Evolutionary conservation across 2,888 invertebrate species (phyloP).

Genomic region (Pyrrhia umbra): DNA sequence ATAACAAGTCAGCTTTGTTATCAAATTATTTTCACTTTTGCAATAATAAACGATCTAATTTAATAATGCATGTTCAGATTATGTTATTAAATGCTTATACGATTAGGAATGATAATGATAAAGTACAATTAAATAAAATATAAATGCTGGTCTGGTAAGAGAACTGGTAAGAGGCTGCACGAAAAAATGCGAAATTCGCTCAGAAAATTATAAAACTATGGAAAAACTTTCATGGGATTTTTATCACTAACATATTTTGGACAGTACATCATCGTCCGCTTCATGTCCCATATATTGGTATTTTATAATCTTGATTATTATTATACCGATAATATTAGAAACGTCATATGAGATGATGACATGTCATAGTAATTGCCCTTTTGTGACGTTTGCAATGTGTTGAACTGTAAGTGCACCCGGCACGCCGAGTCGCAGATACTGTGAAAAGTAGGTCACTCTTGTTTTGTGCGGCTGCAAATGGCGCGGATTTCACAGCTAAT

Average conservation of each 20-base stretch:
- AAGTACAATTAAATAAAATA: background rate
- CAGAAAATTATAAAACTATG: no score
- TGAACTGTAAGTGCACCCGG: slow-evolving; percentile 61
- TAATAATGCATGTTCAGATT: background rate
- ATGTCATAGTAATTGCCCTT: slow-evolving; percentile 37
- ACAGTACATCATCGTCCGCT: no score
- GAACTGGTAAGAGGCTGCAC: no score
- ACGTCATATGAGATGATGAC: slow-evolving; percentile 26
- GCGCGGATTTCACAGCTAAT: slow-evolving; percentile 75
- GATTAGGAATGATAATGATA: background rate
- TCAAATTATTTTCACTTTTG: background rate
- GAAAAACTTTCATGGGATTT: no score
- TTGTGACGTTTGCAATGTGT: slow-evolving; percentile 50
- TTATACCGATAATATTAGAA: slow-evolving; percentile 22
- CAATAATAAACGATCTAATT: slow-evolving; percentile 1
- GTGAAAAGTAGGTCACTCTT: slow-evolving; percentile 83
- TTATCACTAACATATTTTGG: no score
- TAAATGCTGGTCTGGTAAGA: no score
- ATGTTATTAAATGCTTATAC: background rate
- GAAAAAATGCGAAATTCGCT: no score
- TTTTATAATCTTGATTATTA: slow-evolving; percentile 12
- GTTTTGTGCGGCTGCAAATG: slow-evolving; percentile 73
- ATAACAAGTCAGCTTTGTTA: background rate
- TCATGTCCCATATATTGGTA: no score
- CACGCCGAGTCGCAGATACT: slow-evolving; percentile 68